phyloP scores from a whole-genome alignment of 2,113 vertebrate species.

The Argyrosomus japonicus region DNA sequence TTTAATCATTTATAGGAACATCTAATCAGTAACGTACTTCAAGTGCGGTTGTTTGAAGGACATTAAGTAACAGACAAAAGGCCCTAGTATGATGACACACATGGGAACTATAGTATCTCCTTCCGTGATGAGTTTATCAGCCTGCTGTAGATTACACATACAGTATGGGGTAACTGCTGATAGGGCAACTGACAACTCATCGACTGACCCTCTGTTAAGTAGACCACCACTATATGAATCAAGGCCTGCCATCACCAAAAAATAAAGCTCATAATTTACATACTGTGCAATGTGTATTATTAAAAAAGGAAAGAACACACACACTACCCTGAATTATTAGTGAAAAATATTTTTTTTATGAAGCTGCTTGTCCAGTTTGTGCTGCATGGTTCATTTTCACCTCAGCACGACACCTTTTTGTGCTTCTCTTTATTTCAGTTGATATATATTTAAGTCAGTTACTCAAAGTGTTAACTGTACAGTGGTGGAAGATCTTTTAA shows the following conservation, averaged over 20 bases:
- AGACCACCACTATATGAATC: not conserved
- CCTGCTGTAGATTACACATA: not conserved
- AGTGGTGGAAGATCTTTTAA: not conserved
- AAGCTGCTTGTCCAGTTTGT: not conserved
- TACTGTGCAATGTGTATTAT: not conserved
- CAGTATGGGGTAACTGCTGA: constrained; percentile 29
- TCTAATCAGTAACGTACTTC: too few relatives aligned
- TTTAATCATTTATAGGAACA: not conserved
- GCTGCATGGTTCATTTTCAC: not conserved
- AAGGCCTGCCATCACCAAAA: not conserved
- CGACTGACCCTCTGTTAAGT: not conserved
- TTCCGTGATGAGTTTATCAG: constrained; percentile 30
- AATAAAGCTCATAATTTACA: not conserved
- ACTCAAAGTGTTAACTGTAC: not conserved
- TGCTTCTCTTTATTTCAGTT: not conserved
- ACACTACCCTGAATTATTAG: not conserved
- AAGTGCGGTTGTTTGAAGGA: too few relatives aligned
- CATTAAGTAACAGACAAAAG: not conserved
- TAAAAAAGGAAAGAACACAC: not conserved
- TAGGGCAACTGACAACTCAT: constrained; percentile 12
- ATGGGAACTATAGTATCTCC: not conserved
- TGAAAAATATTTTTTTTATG: not conserved
- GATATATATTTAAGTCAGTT: not conserved
- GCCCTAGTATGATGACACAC: not conserved
- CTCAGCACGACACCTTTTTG: not conserved